Evolutionary conservation across 2,113 vertebrate genomes (phyloP), one percentile per base, ranked within the genome.

Genomic region (Columbina picui): DNA sequence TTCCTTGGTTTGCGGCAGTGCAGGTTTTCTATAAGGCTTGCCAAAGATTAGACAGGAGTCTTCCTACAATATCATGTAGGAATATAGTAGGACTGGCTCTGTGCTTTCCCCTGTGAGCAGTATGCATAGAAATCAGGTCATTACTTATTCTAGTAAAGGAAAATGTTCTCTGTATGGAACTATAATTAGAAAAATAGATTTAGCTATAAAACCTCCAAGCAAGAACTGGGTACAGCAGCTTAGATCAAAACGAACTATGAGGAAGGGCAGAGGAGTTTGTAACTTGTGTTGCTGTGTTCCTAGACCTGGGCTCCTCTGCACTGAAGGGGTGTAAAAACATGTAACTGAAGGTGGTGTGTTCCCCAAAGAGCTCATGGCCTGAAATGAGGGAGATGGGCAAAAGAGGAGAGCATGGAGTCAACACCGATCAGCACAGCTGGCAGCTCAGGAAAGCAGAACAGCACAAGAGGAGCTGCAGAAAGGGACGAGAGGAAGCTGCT

Each of bases 81-180:
- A 92, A 88, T 49, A 68, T 5, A 68, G 53, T 20, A 81, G 67
- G 47, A 47, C 20, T 80, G 53, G 59, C 32, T 77, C 65, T 93
- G 70, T 83, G 43, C 52, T 41, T 93, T 92, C 59, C 81, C 78
- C 55, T 84, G 70, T 71, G 84, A 95, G 52, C 87, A 85, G 26
- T n/a, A 49, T 20, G 14, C 30, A 32, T 8, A 93, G 63, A 94
- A 95, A 97, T 84, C 75, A 96, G 89, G 84, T 91, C 93, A 77
- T 93, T 93, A 80, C 38, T 85, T 91, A 80, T 25, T 85, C 59
- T 41, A 70, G 63, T 34, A 55, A 76, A 87, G 45, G 32, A 57
- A 91, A 43, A 30, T 41, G 16, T 81, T 82, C 43, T 92, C 52
- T 70, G 4, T 52, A 10, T 30, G 50, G 41, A 85, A 69, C 67